Evolutionary conservation across 2,888 invertebrate genomes (phyloP).

Genomic region (Epistrophe grossulariae): DNA sequence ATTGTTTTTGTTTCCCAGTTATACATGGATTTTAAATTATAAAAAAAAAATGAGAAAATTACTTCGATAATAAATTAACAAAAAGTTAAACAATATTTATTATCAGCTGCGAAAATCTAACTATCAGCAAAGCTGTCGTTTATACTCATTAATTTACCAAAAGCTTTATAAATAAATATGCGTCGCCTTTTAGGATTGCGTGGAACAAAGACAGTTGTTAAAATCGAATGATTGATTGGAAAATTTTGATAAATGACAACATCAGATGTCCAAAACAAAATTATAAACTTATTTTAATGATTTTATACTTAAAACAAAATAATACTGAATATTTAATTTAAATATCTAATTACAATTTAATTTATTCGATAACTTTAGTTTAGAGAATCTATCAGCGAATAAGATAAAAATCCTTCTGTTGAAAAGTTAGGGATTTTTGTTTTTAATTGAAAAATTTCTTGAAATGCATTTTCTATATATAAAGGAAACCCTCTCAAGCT

Average conservation of each 20-base stretch:
- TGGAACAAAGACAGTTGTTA: constrained; percentile 24
- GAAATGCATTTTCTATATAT: not conserved
- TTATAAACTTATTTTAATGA: constrained; percentile 11
- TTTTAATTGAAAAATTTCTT: not conserved
- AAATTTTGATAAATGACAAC: constrained; percentile 21
- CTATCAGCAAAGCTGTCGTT: constrained; percentile 25
- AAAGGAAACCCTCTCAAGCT: not conserved
- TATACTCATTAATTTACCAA: constrained; percentile 9
- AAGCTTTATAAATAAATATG: not conserved
- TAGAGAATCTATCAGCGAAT: not conserved
- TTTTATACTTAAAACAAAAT: not conserved
- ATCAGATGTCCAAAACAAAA: constrained; percentile 23
- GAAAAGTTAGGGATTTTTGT: not conserved
- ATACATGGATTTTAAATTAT: too few relatives aligned
- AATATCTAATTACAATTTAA: constrained; percentile 15
- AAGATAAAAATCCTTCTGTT: not conserved
- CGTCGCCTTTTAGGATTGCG: not conserved
- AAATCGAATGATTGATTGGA: constrained; percentile 26
- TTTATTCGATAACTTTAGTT: not conserved
- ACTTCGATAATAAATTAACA: constrained; percentile 8
- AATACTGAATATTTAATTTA: constrained; percentile 15
- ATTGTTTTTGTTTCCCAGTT: too few relatives aligned
- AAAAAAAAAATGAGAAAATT: not conserved
- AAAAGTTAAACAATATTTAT: constrained; percentile 12
- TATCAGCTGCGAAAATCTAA: constrained; percentile 15